Evolutionary conservation across 1,140 invertebrate species (phyloP).

Genomic region (Leptoteleia sp.): DNA sequence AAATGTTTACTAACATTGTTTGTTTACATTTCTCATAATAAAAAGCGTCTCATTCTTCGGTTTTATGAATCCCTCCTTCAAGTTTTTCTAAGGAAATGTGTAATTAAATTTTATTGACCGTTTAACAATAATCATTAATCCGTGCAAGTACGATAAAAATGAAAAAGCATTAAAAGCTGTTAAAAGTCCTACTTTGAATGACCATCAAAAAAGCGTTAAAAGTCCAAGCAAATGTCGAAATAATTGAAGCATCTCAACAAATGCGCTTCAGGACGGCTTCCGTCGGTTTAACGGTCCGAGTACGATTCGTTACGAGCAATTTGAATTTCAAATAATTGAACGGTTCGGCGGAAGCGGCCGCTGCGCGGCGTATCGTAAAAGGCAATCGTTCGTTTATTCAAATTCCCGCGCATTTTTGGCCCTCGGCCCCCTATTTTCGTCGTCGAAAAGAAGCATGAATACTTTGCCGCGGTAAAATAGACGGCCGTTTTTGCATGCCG

Average conservation of each 20-base stretch:
- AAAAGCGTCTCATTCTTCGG: too few relatives aligned
- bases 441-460: neutral
- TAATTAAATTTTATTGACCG: too few relatives aligned
- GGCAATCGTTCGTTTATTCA: neutral
- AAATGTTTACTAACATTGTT: too few relatives aligned
- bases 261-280: too few relatives aligned
- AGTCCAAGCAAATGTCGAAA: neutral
- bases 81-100: too few relatives aligned
- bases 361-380: neutral
- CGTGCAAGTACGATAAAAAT: too few relatives aligned
- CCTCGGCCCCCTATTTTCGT: neutral
- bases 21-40: too few relatives aligned
- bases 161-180: too few relatives aligned
- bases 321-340: constrained; percentile 3
- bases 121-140: too few relatives aligned
- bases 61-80: too few relatives aligned
- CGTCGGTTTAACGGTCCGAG: neutral
- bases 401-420: constrained; percentile 7
- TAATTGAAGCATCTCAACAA: neutral
- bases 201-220: too few relatives aligned
- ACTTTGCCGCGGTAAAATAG: neutral
- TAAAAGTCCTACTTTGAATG: too few relatives aligned
- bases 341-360: neutral
- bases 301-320: constrained; percentile 2
- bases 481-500: neutral